A percentile compares a stretch with the other conserved stretches of the same genome.
phyloP scores from a whole-genome alignment of 2,113 vertebrate species.

The Delphinus delphis region DNA sequence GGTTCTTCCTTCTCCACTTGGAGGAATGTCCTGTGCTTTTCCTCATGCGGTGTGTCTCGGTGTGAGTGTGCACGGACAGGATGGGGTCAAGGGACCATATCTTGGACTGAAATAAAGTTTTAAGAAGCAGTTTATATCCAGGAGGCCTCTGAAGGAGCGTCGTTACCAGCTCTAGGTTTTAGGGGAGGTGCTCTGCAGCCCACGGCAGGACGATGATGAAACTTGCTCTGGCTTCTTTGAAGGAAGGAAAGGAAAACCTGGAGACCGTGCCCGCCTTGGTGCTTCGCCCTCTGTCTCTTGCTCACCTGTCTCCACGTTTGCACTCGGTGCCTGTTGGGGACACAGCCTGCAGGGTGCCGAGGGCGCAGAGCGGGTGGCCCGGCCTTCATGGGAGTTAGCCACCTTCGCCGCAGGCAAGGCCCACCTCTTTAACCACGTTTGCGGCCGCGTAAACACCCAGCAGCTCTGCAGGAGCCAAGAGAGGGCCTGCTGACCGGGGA shows the following conservation, averaged over 20 bases:
- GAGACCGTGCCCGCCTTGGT: fast-evolving
- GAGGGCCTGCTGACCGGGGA: neutral
- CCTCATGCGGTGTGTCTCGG: neutral
- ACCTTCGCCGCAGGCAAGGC: neutral
- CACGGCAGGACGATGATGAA: neutral
- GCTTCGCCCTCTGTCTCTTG: neutral
- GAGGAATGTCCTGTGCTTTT: neutral
- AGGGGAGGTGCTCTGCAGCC: neutral
- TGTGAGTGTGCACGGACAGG: neutral
- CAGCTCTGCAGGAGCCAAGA: neutral
- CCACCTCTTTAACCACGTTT: neutral
- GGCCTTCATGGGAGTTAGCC: neutral
- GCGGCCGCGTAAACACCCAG: neutral
- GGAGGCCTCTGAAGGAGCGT: neutral
- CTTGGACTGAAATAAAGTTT: neutral
- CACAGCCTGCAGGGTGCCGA: neutral
- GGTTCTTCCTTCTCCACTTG: neutral
- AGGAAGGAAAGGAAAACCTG: neutral
- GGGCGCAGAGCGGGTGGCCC: neutral
- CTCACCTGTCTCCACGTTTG: neutral
- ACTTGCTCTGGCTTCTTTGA: neutral
- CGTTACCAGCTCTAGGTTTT: neutral
- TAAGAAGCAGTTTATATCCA: neutral
- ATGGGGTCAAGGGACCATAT: fast-evolving
- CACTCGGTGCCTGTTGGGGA: fast-evolving